Base-by-base conservation (phyloP, 2,113 vertebrate genomes). In the Antennarius striatus region DNA sequence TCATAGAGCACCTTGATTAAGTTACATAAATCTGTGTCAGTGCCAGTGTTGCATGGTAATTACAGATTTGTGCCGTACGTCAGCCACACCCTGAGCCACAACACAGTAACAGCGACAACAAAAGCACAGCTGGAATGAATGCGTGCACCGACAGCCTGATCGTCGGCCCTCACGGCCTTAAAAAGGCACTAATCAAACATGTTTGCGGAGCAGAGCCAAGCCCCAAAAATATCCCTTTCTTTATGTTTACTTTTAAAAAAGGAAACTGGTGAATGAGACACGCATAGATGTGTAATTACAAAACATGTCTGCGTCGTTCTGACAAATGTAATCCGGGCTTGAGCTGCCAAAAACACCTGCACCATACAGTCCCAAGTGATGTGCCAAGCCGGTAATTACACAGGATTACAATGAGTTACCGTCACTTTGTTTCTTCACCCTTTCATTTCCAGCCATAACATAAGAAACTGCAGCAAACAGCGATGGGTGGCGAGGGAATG, bases 71-170 rank as follows among this genome's bases (percentile, higher is more conserved):
- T 45, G 54, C 30, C 4, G 13, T 57, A 47, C 12, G 28, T 81
- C 70, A 80, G 79, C 75, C 83, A 77, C 85, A 73, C 90, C 88
- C 82, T 81, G 63, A 51, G 42, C 57, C 65, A 56, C 16, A 40
- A 72, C 55, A 57, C 49, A 76, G 56, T 53, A 71, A 67, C 56
- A 68, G 52, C 80, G 63, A 71, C 75, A 79, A 90, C 81, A 92
- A 89, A 90, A 82, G 86, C 89, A 83, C 85, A 91, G 90, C 86
- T 91, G 90, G 87, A 65, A 54, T 30, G 57, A 79, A 79, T 62
- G 60, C 74, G 69, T 52, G 62, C 51, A 57, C 15, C 64, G 47
- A 62, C 57, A 53, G 58, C 11, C 50, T 56, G 73, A 77, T 49
- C 56, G 40, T 56, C 64, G 52, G 61, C 66, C 56, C 48, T 71